Evolutionary conservation across 2,797 vertebrate species (phyloP).

Genomic region (Valencia hispanica): DNA sequence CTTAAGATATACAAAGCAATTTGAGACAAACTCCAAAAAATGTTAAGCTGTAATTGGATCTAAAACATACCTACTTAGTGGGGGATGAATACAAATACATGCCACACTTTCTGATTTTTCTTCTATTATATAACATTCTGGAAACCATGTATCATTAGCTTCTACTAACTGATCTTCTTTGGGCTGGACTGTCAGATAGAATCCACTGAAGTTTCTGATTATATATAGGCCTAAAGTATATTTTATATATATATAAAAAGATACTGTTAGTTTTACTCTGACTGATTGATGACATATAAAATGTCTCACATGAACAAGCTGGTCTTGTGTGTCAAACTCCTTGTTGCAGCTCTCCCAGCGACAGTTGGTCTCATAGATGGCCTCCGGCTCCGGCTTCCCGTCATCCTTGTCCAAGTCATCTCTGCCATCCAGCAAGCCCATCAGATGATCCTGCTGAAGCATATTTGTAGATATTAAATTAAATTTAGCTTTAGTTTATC

Average conservation of each 20-base stretch:
- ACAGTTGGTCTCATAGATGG: slow-evolving; percentile 96
- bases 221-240: too few relatives aligned
- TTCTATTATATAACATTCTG: background rate
- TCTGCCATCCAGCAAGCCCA: slow-evolving; percentile 90
- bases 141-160: background rate
- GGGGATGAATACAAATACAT: background rate
- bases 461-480: background rate
- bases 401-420: slow-evolving; percentile 97
- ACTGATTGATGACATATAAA: background rate
- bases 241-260: too few relatives aligned
- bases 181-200: background rate
- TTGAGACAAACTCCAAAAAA: background rate
- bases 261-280: background rate
- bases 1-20: background rate
- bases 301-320: slow-evolving; percentile 94
- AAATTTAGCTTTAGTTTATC: background rate
- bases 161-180: background rate
- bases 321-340: slow-evolving; percentile 97
- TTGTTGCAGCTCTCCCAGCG: slow-evolving; percentile 96
- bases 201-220: background rate
- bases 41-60: background rate
- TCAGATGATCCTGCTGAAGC: slow-evolving; percentile 86
- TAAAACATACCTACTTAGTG: background rate
- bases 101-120: background rate
- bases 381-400: slow-evolving; percentile 90